Conservation (phyloP, 1,140 invertebrate species). For the Atopsyche davidsoni region DNA sequence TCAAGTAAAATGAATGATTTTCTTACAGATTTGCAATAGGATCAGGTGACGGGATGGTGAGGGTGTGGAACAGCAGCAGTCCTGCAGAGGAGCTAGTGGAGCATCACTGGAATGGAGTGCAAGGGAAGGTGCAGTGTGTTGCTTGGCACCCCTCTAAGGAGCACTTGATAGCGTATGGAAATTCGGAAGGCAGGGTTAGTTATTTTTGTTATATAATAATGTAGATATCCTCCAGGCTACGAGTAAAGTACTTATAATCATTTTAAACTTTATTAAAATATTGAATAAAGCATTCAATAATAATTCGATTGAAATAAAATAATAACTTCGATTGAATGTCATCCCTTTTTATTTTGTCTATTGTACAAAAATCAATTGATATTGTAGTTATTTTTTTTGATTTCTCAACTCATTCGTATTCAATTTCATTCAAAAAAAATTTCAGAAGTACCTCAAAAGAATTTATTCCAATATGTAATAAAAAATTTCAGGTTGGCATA, state of each 20-base stretch:
- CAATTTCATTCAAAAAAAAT: too few species aligned
- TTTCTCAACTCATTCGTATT: too few species aligned
- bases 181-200: conserved; percentile 63
- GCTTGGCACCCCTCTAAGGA: conserved; percentile 75
- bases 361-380: too few species aligned
- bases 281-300: too few species aligned
- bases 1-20: too few species aligned
- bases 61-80: conserved; percentile 60
- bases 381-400: too few species aligned
- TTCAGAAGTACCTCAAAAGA: too few species aligned
- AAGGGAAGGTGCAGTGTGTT: conserved; percentile 62
- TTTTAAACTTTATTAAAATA: too few species aligned
- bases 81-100: conserved; percentile 30
- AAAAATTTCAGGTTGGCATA: conserved; percentile 46
- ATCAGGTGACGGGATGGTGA: conserved; percentile 61
- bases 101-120: conserved; percentile 63
- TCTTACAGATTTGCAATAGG: conserved; percentile 59
- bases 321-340: background rate
- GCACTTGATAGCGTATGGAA: conserved; percentile 66
- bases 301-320: background rate
- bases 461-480: background rate
- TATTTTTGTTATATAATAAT: conserved; percentile 18
- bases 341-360: too few species aligned
- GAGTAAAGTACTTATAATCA: too few species aligned
- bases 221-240: too few species aligned